Conservation (phyloP, 2,797 vertebrate species). For the Thalassophryne amazonica region DNA sequence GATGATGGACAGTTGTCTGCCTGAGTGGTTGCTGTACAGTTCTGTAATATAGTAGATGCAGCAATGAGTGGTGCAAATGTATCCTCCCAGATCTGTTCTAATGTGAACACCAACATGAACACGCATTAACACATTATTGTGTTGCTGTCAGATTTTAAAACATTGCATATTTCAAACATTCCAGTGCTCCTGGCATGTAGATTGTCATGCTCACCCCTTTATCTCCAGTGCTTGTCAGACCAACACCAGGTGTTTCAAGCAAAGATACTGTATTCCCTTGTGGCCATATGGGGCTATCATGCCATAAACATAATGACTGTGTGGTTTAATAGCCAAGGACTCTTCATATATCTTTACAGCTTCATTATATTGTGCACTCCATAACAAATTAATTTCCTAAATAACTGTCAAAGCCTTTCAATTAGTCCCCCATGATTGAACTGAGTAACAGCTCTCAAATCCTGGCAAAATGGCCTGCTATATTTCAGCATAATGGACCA, state of each 20-base stretch:
- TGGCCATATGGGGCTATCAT: background rate
- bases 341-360: background rate
- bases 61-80: no score
- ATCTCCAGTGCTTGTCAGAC: background rate
- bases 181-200: background rate
- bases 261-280: no score
- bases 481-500: constrained; percentile 28
- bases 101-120: no score
- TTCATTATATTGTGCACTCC: background rate
- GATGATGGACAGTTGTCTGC: no score
- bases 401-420: constrained; percentile 9
- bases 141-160: background rate
- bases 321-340: background rate
- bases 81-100: no score
- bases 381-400: constrained; percentile 4
- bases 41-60: no score
- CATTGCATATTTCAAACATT: background rate
- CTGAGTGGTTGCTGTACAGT: no score
- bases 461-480: constrained; percentile 23
- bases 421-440: constrained; percentile 9
- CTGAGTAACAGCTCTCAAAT: constrained; percentile 26
- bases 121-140: background rate
- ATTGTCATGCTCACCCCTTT: background rate
- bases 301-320: background rate
- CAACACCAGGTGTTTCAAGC: no score